Base-by-base conservation (phyloP, 2,113 vertebrate species). In the Phalacrocorax pelagicus region DNA sequence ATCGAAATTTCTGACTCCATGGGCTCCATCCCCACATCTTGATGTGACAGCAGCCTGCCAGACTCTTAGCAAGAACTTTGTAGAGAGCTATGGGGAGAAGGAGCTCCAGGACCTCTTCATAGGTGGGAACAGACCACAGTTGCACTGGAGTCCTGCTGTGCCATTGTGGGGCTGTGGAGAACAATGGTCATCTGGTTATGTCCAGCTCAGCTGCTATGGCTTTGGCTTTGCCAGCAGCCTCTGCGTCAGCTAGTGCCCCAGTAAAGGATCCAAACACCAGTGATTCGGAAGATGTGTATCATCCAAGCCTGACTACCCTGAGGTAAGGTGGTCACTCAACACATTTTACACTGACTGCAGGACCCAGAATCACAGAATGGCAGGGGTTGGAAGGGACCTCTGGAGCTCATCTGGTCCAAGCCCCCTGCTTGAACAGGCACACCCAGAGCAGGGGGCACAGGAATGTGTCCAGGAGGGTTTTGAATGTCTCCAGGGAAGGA, bases 181-280 rank as follows among this genome's bases (percentile, higher is more conserved):
- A 55, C 70, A 0, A 0, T 15, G 20, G 34, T 15, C 34, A 58
- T 3, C 27, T 38, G 40, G 36, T 10, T 46, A 61, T 0, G 1
- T 6, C 29, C 63, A 77, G 22, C 23, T 36, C 36, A 36, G 74
- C 18, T 46, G 49, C 17, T 3, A 27, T 0, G 32, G 22, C 2
- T n/a, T 40, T 72, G 75, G n/a, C 61, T 79, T 58, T 86, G 71
- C 67, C 12, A 1, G 74, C 51, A 82, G 42, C 52, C 23, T 57
- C 51, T 7, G 6, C 21, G 26, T 8, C 26, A 44, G 51, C 9
- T 12, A 12, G 14, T 57, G 80, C 24, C 12, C 27, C 29, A 10
- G 24, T 12, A 12, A 82, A 34, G 30, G 24, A 67, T 14, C 32
- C 62, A 21, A 51, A 22, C 29, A 21, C 17, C 36, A 4, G 10